Evolutionary conservation across 2,113 vertebrate genomes (phyloP).

Genomic region (Boleophthalmus pectinirostris): DNA sequence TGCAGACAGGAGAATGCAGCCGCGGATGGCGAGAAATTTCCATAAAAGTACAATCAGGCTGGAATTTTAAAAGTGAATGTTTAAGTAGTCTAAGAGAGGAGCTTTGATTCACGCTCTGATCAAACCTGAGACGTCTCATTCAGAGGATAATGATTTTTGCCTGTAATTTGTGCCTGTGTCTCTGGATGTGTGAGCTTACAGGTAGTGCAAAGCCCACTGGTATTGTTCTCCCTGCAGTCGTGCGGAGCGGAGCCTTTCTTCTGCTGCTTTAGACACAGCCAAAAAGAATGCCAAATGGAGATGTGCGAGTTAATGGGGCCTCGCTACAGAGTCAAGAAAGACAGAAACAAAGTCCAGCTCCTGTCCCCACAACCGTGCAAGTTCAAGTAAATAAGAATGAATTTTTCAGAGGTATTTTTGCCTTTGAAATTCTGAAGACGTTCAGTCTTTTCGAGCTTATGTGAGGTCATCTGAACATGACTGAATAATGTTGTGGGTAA

Average conservation of each 20-base stretch:
- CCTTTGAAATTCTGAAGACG: slow-evolving; percentile 27
- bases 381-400: slow-evolving; percentile 51
- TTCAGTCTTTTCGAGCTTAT: slow-evolving; percentile 39
- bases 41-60: slow-evolving; percentile 99
- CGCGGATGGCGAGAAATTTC: slow-evolving; percentile 97
- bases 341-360: slow-evolving; percentile 28
- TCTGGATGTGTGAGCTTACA: slow-evolving; percentile 74
- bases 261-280: slow-evolving; percentile 72
- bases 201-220: slow-evolving; percentile 80
- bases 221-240: slow-evolving; percentile 77
- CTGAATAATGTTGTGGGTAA: slow-evolving; percentile 39
- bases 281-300: slow-evolving; percentile 79
- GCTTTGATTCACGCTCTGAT: slow-evolving; percentile 98
- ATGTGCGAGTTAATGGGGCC: slow-evolving; percentile 63
- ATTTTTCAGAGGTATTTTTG: slow-evolving; percentile 35
- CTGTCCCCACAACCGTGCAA: slow-evolving; percentile 19
- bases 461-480: slow-evolving; percentile 17
- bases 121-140: slow-evolving; percentile 97
- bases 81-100: slow-evolving; percentile 99
- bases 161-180: slow-evolving; percentile 76
- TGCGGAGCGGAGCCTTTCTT: slow-evolving; percentile 74
- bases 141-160: slow-evolving; percentile 91
- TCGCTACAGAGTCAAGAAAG: slow-evolving; percentile 41
- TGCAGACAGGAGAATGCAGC: slow-evolving; percentile 95
- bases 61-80: slow-evolving; percentile 99